phyloP scores from a whole-genome alignment of 2,888 invertebrate genomes.

The Idaea aversata region DNA sequence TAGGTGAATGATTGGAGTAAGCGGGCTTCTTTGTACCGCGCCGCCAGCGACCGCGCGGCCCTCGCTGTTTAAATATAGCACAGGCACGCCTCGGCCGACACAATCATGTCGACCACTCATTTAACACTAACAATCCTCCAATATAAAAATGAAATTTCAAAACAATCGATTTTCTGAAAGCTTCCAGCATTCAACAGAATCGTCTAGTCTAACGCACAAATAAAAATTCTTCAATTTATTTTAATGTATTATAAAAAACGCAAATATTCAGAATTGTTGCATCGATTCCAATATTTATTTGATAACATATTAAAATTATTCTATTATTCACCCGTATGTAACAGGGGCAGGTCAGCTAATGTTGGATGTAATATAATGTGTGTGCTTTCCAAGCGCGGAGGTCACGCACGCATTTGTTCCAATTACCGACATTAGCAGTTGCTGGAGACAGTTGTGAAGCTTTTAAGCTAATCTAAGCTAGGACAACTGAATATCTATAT shows the following conservation, averaged over 20 bases:
- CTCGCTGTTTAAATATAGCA: slow-evolving; percentile 74
- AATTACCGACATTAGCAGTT: background rate
- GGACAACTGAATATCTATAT: too few species aligned
- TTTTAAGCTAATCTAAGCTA: too few species aligned
- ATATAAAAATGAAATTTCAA: slow-evolving; percentile 10
- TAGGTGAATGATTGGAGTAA: slow-evolving; percentile 58
- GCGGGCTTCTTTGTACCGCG: slow-evolving; percentile 44
- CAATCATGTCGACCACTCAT: slow-evolving; percentile 66
- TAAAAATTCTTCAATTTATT: background rate
- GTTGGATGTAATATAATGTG: background rate
- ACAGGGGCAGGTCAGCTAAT: background rate
- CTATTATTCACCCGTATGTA: background rate
- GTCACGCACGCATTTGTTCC: background rate
- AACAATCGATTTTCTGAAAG: background rate
- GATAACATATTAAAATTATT: background rate
- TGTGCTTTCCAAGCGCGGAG: background rate
- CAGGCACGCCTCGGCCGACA: slow-evolving; percentile 68
- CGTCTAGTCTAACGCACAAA: background rate
- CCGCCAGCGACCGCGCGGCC: slow-evolving; percentile 51
- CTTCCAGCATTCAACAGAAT: background rate
- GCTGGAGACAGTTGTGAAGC: too few species aligned
- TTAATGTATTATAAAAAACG: background rate
- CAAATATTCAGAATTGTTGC: too few species aligned
- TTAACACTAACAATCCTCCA: slow-evolving; percentile 40
- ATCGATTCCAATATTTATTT: too few species aligned